Percentiles rank a stretch among this genome's conserved stretches.
Evolutionary conservation across 1,140 invertebrate species (phyloP).

Genomic region (Prorops nasuta): DNA sequence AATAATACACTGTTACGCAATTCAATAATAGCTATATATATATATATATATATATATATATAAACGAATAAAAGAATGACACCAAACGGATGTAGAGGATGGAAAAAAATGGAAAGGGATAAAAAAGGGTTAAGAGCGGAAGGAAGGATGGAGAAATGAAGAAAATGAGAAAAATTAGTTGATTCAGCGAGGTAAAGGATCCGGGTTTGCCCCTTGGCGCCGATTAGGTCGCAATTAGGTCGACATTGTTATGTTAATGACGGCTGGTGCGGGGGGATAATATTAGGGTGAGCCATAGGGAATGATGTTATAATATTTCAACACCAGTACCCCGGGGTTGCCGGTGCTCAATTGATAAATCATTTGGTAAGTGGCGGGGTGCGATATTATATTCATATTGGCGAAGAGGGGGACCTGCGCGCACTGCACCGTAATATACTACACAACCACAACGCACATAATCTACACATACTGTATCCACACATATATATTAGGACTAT

Average conservation of each 20-base stretch:
- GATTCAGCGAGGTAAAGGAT: slow-evolving; percentile 3
- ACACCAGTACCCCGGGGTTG: slow-evolving; percentile 44
- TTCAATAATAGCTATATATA: too few species aligned
- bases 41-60: too few species aligned
- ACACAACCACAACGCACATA: slow-evolving; percentile 6
- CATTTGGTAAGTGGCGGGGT: slow-evolving; percentile 41
- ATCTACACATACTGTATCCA: too few species aligned
- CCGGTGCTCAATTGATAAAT: slow-evolving; percentile 50
- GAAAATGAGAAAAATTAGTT: neutral
- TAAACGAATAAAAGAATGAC: too few species aligned
- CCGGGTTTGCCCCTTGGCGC: slow-evolving; percentile 30
- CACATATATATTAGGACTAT: too few species aligned
- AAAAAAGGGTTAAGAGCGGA: neutral
- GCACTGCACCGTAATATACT: slow-evolving; percentile 3
- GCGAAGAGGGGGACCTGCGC: slow-evolving; percentile 13
- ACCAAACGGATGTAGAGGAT: too few species aligned
- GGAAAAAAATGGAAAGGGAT: too few species aligned
- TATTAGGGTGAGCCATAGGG: slow-evolving; percentile 45
- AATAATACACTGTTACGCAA: too few species aligned
- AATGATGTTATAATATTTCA: slow-evolving; percentile 57
- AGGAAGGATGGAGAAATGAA: neutral
- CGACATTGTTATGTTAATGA: slow-evolving; percentile 56
- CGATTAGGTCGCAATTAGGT: slow-evolving; percentile 54
- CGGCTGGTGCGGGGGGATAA: slow-evolving; percentile 37
- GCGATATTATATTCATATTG: slow-evolving; percentile 46